Evolutionary conservation across 1,140 invertebrate genomes (phyloP).

Genomic region (Trialeurodes vaporariorum): DNA sequence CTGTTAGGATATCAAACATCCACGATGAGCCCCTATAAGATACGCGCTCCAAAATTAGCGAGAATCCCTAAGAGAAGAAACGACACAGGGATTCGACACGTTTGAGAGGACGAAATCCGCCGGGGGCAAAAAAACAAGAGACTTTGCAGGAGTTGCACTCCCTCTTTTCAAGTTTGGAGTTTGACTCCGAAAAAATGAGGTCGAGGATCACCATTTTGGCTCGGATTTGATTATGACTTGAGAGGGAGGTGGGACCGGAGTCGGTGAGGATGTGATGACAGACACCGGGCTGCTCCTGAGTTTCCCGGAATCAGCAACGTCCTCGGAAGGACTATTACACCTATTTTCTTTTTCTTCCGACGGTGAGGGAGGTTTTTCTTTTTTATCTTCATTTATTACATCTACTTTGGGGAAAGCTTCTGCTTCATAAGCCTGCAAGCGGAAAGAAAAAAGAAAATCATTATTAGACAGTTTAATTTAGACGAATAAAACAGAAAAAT

Average conservation of each 20-base stretch:
- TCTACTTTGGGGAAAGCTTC: not conserved
- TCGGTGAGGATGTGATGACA: constrained; percentile 27
- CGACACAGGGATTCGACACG: too few species aligned
- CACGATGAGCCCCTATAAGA: too few species aligned
- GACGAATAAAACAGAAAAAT: constrained; percentile 11
- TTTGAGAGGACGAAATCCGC: too few species aligned
- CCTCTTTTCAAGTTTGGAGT: not conserved
- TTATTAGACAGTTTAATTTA: too few species aligned
- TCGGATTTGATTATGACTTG: not conserved
- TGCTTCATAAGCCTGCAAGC: not conserved
- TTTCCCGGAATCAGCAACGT: constrained; percentile 4
- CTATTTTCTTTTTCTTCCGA: not conserved
- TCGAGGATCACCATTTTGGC: not conserved
- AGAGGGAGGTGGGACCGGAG: not conserved
- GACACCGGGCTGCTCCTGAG: constrained; percentile 27
- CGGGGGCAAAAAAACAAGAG: too few species aligned
- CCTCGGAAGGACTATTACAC: constrained; percentile 6
- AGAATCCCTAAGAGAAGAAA: too few species aligned
- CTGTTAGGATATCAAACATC: too few species aligned
- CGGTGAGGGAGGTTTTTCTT: constrained; percentile 9
- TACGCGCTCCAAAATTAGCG: too few species aligned
- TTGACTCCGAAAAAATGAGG: not conserved
- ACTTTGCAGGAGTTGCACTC: not conserved
- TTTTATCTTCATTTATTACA: constrained; percentile 8
- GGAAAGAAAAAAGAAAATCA: constrained; percentile 10